Conservation (phyloP, 2,113 vertebrate species). For the Emydura subglobosa region DNA sequence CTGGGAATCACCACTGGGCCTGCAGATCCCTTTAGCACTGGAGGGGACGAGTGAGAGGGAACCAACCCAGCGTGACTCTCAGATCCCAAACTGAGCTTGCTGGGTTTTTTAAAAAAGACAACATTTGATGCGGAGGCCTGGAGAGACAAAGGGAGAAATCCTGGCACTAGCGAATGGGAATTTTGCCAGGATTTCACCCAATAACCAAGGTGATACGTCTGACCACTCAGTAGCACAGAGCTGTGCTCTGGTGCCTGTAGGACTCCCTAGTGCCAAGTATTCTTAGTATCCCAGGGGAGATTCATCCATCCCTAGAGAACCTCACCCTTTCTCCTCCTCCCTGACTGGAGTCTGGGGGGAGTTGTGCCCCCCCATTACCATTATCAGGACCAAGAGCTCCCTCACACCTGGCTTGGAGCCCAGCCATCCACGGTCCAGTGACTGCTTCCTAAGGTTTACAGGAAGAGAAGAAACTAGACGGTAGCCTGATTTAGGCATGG, state of each 20-base stretch:
- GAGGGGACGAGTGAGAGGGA: background rate
- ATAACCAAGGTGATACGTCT: background rate
- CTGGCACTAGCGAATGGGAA: background rate
- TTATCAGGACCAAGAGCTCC: background rate
- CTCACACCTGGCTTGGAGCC: accelerated
- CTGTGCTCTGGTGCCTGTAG: background rate
- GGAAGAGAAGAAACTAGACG: background rate
- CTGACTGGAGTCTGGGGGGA: background rate
- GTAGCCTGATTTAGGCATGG: background rate
- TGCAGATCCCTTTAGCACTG: background rate
- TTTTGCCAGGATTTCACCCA: background rate
- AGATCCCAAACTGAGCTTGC: background rate
- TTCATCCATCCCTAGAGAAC: background rate
- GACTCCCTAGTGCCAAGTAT: background rate
- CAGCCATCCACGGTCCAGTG: accelerated
- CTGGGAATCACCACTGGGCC: background rate
- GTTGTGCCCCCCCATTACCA: background rate
- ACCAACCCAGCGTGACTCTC: background rate
- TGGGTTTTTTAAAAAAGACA: background rate
- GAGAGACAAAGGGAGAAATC: background rate
- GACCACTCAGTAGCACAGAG: background rate
- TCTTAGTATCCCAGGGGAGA: background rate
- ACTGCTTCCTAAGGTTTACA: background rate
- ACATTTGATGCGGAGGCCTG: background rate
- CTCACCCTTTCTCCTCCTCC: background rate